A percentile compares a stretch with the other conserved stretches of the same genome.
phyloP scores from a whole-genome alignment of 2,797 vertebrate species.

The Staurois parvus region DNA sequence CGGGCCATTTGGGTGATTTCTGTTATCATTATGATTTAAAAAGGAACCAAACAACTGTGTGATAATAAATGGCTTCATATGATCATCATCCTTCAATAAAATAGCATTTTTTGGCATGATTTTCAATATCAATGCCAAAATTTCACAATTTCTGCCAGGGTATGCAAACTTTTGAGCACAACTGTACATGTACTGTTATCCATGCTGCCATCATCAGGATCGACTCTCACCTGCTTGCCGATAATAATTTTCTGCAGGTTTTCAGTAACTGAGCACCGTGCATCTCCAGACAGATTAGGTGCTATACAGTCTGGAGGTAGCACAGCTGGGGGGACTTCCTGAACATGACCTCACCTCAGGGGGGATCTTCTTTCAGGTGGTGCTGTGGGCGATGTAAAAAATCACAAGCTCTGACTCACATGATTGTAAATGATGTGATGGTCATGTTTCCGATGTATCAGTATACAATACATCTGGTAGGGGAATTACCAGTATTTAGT shows the following conservation, averaged over 20 bases:
- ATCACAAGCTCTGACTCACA: slow-evolving; percentile 13
- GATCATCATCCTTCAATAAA: too few relatives aligned
- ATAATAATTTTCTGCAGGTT: background rate
- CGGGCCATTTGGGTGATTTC: too few relatives aligned
- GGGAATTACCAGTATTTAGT: background rate
- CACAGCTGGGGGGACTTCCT: background rate
- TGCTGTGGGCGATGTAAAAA: slow-evolving; percentile 24
- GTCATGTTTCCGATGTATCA: background rate
- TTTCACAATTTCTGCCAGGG: too few relatives aligned
- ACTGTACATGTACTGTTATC: too few relatives aligned
- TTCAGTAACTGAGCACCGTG: background rate
- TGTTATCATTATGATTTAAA: too few relatives aligned
- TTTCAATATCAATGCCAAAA: too few relatives aligned
- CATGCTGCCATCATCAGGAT: background rate
- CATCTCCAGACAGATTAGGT: background rate
- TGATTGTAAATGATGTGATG: background rate
- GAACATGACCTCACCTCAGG: slow-evolving; percentile 20
- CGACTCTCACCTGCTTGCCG: background rate
- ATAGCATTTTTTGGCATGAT: too few relatives aligned
- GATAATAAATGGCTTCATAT: too few relatives aligned
- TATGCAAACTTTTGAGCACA: too few relatives aligned
- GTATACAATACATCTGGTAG: background rate
- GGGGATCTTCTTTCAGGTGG: slow-evolving; percentile 26
- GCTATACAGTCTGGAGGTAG: background rate
- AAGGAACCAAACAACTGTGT: too few relatives aligned